These are phyloP conservation scores for Helicolenus hilgendorfi DNA, from an alignment of 2,797 vertebrate species.

Conservation along the genomic window DNA sequence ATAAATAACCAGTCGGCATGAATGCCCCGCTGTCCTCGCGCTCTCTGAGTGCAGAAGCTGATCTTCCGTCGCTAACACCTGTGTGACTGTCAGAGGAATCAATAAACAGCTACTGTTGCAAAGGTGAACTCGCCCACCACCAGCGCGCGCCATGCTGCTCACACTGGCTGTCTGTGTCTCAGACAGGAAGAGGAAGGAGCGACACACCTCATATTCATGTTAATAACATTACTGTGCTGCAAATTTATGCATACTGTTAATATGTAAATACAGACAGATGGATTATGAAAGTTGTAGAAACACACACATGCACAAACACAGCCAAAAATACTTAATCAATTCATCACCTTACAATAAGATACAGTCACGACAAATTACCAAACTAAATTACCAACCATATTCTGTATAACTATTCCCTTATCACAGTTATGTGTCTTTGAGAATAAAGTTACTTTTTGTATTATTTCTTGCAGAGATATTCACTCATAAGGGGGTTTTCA, in stretches of 20 bases:
- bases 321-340: not conserved
- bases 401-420: no score
- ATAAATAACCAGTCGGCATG: slow-evolving; percentile 74
- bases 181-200: slow-evolving; percentile 34
- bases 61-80: slow-evolving; percentile 71
- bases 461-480: not conserved
- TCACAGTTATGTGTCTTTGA: not conserved
- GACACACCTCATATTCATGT: slow-evolving; percentile 15
- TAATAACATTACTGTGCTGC: not conserved
- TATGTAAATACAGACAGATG: slow-evolving; percentile 27
- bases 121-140: slow-evolving; percentile 59
- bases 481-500: not conserved
- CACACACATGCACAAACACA: not conserved
- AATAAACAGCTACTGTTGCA: slow-evolving; percentile 62
- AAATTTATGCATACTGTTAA: not conserved
- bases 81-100: slow-evolving; percentile 72
- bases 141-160: not conserved
- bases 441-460: not conserved
- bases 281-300: slow-evolving; percentile 14
- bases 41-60: slow-evolving; percentile 55
- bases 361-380: no score
- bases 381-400: no score
- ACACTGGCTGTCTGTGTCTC: slow-evolving; percentile 17
- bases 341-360: not conserved
- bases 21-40: slow-evolving; percentile 43